These are phyloP conservation scores for Chaetorhynchus papuensis DNA, from an alignment of 2,113 vertebrate genomes.

Conservation along the genomic window DNA sequence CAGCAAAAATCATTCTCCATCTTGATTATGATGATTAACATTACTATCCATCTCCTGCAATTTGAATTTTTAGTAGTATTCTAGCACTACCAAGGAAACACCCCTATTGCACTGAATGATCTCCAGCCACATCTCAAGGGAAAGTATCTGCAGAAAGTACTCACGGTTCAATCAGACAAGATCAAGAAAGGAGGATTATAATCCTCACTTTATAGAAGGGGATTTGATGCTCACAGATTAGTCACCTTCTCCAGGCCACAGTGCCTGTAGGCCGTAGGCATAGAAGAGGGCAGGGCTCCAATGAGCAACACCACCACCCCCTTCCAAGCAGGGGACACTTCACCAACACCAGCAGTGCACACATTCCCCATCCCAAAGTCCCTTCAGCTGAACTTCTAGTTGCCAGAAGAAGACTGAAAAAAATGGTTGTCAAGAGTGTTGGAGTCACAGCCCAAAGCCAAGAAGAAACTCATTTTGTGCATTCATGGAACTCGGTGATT, in stretches of 20 bases:
- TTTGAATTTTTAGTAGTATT: neutral
- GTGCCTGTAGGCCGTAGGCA: rapidly evolving
- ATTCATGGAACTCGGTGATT: neutral
- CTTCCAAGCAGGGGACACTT: neutral
- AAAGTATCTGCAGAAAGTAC: neutral
- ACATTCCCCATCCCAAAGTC: neutral
- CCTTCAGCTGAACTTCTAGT: neutral
- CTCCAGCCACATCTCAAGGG: neutral
- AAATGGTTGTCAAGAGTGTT: neutral
- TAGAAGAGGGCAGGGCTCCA: neutral
- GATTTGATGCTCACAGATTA: neutral
- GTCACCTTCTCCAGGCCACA: neutral
- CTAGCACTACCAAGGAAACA: neutral
- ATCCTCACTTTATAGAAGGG: neutral
- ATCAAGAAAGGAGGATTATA: neutral
- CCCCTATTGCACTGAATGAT: neutral
- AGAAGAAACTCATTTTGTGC: neutral
- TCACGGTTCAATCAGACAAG: neutral
- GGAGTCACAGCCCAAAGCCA: neutral
- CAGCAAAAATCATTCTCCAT: neutral
- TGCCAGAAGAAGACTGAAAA: neutral
- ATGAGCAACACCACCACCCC: neutral
- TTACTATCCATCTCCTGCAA: neutral
- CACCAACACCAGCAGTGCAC: neutral
- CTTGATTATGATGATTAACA: neutral